Base-by-base conservation (phyloP, 2,797 vertebrate genomes). In the Masticophis lateralis region DNA sequence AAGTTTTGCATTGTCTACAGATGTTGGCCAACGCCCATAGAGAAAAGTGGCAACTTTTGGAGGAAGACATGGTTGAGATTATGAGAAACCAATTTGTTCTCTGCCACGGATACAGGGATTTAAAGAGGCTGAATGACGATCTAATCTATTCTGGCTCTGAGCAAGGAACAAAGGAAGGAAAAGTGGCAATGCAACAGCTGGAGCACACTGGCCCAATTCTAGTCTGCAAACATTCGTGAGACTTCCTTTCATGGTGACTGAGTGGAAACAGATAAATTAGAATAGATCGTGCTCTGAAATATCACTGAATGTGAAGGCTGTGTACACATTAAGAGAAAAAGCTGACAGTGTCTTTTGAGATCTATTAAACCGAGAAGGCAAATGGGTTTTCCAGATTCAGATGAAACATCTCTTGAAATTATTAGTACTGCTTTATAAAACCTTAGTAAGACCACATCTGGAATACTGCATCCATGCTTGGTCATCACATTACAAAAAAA, bases 71-170 rank as follows among this genome's bases (percentile, higher is more conserved):
- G 57, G 59, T 25, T 56, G n/a, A 13, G 60, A 60, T 91, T 16
- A 66, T 91, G 60, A 66, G 86, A 63, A 88, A 56, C 32, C 61
- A 92, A 66, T 92, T 92, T 88, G n/a, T 66, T 37, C 56, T 43
- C 86, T 57, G n/a, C 25, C 43, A n/a, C 2, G 51, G 51, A 88
- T 43, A 20, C 16, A 55, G 43, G 87, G 61, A 57, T 61, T 66
- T 47, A 47, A 43, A 43, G n/a, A 16, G n/a, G 14, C 51, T 56
- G 60, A 51, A 37, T 88, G 43, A 55, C 18, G 20, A 66, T 66
- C 16, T 92, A 32, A 92, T 57, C 86, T 61, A 57, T 43, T 55
- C 12, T 32, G 91, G 18, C 47, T 53, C n/a, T 87, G 20, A 92
- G 51, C 91, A 66, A 92, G 61, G 66, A 18, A 16, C 37, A 83